Evolutionary conservation across 2,113 vertebrate species (phyloP), one percentile per base, ranked within the genome.

Genomic region (Embiotoca jacksoni): DNA sequence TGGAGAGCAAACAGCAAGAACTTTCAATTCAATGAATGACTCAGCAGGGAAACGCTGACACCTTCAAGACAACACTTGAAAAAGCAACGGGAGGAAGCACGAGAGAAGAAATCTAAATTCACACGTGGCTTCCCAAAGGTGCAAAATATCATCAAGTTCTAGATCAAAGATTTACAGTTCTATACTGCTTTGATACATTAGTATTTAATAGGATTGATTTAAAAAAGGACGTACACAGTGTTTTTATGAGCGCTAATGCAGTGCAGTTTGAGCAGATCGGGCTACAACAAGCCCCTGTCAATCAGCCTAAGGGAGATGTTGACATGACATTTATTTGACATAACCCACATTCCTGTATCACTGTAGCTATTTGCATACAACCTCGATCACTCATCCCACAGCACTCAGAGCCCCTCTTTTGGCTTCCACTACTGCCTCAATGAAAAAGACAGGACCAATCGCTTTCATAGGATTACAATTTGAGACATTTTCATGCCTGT

Each of bases 391-490:
- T 88, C 87, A 79, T 63, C 80, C 53, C 49, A 62, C 65, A 60
- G 52, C 41, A 71, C 57, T 56, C 54, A 46, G 35, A 77, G 35
- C 6, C 54, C 54, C 30, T 58, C 52, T 65, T 66, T 64, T 72
- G 75, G 85, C 55, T 70, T 72, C 55, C 37, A 52, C 76, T 52
- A 44, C 1, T 1, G 7, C 78, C 63, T 73, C 58, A 74, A 31
- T 79, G 72, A 79, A 77, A 87, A 66, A 64, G 56, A 81, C 47
- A 46, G 52, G 39, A 60, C 41, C 71, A 85, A 84, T 88, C 69
- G 74, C 85, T 86, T 85, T 83, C 64, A 84, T 67, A 82, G 77
- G 65, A 80, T 79, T 79, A 80, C 76, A 78, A 84, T 81, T 76
- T 73, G 16, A 89, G 75, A 75, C 44, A 57, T 69, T 82, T 87